A percentile compares a stretch with the other conserved stretches of the same genome.
Conservation (phyloP, 2,888 invertebrate genomes). For the Sesamia inferens region DNA sequence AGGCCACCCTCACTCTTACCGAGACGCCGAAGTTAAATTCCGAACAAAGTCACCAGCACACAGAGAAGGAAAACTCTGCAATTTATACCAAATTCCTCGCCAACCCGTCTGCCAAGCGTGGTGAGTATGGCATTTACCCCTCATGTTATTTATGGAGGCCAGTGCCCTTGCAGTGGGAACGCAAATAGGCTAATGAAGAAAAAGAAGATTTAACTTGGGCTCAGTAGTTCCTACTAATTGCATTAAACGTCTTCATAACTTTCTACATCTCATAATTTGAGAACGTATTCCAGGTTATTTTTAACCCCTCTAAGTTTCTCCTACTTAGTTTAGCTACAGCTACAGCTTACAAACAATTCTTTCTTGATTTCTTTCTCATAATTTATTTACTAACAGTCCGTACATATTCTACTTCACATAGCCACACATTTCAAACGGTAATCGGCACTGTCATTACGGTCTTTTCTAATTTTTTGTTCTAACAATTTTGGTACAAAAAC, state of each 20-base stretch:
- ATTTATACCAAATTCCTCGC: too few species aligned
- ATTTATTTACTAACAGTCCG: slow-evolving; percentile 7
- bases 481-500: slow-evolving; percentile 50
- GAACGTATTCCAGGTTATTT: not conserved
- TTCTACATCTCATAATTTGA: not conserved
- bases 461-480: slow-evolving; percentile 46
- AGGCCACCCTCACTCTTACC: too few species aligned
- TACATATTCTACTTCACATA: slow-evolving; percentile 8
- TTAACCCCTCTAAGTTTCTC: not conserved
- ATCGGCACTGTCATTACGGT: slow-evolving; percentile 58
- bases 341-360: not conserved
- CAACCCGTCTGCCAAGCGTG: too few species aligned
- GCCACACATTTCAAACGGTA: slow-evolving; percentile 47
- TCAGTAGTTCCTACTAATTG: not conserved
- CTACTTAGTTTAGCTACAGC: not conserved
- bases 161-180: too few species aligned
- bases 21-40: too few species aligned
- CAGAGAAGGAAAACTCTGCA: too few species aligned
- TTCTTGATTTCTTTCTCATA: not conserved
- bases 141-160: too few species aligned
- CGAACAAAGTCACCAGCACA: too few species aligned
- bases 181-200: too few species aligned
- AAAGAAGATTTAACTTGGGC: too few species aligned
- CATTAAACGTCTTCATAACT: not conserved
- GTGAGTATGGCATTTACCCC: too few species aligned